Conservation (phyloP, 2,888 invertebrate species). For the Brassicogethes aeneus region DNA sequence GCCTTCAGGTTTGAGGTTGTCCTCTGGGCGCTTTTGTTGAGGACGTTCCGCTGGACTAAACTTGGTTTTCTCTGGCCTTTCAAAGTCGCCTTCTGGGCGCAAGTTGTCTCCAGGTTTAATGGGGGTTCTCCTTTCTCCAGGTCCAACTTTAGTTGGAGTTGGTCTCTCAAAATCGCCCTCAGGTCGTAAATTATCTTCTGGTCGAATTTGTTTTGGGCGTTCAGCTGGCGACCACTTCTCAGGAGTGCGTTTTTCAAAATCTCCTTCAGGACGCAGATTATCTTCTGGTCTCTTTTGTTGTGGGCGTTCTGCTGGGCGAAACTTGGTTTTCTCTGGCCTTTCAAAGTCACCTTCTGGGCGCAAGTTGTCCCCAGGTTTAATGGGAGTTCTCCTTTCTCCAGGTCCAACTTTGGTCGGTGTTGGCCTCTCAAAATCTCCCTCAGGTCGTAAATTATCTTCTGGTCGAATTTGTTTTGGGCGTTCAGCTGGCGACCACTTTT, state of each 20-base stretch:
- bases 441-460: constrained; percentile 49
- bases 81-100: constrained; percentile 42
- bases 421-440: constrained; percentile 48
- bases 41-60: constrained; percentile 38
- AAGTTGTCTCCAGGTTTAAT: constrained; percentile 42
- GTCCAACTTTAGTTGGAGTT: constrained; percentile 33
- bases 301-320: constrained; percentile 37
- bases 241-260: constrained; percentile 35
- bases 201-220: constrained; percentile 34
- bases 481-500: constrained; percentile 35
- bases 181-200: constrained; percentile 39
- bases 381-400: constrained; percentile 22
- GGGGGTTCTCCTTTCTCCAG: constrained; percentile 39
- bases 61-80: constrained; percentile 25
- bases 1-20: constrained; percentile 45
- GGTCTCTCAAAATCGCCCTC: constrained; percentile 44
- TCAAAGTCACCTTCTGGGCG: constrained; percentile 51
- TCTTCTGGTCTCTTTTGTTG: constrained; percentile 33
- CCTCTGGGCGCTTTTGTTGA: constrained; percentile 49
- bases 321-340: constrained; percentile 36
- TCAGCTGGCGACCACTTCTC: constrained; percentile 34
- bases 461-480: constrained; percentile 42
- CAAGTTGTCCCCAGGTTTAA: constrained; percentile 42
- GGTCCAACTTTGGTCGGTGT: constrained; percentile 35
- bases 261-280: constrained; percentile 41